phyloP scores from a whole-genome alignment of 2,797 vertebrate species.

The Etheostoma nigrum region DNA sequence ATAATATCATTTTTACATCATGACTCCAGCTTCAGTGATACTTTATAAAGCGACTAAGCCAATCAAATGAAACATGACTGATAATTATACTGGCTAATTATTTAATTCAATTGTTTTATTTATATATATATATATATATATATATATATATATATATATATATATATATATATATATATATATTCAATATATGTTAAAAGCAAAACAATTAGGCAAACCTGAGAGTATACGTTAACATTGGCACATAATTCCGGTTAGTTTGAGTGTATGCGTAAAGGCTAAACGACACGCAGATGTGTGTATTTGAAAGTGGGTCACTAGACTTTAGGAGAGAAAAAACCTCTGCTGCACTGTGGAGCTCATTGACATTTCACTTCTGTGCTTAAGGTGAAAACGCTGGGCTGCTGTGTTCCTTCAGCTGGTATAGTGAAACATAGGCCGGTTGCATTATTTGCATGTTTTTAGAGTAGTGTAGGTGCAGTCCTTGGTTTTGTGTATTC shows the following conservation, averaged over 20 bases:
- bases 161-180: too few relatives aligned
- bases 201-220: neutral
- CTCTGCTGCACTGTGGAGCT: constrained; percentile 32
- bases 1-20: neutral
- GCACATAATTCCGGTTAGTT: neutral
- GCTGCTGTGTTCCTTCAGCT: constrained; percentile 1
- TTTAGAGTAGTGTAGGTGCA: neutral
- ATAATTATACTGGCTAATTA: neutral
- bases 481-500: neutral
- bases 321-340: constrained; percentile 1
- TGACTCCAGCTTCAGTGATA: neutral
- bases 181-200: neutral
- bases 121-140: too few relatives aligned
- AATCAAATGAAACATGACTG: neutral
- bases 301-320: constrained; percentile 61
- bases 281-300: neutral
- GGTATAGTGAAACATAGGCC: neutral
- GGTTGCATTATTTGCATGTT: neutral
- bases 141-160: too few relatives aligned
- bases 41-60: neutral
- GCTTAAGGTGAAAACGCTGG: constrained; percentile 16
- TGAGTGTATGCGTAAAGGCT: neutral
- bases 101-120: neutral
- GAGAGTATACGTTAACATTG: neutral
- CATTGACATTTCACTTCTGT: constrained; percentile 37